Base-by-base conservation (phyloP, 1,140 invertebrate genomes). In the Hycleus phaleratus region DNA sequence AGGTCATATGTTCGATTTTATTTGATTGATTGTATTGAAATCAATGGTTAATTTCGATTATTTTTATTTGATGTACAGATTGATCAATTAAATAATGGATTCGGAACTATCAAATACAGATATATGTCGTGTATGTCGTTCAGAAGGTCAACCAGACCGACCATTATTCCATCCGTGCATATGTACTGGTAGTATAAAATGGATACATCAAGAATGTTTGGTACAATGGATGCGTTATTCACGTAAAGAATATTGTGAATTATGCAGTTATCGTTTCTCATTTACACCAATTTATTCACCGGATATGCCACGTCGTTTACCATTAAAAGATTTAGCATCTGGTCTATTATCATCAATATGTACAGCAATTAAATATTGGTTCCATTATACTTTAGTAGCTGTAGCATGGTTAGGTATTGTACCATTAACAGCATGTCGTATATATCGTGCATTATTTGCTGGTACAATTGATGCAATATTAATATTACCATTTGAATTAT, bases 241-340 rank as follows among this genome's bases (percentile, higher is more conserved):
- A 45, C 83, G 94, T 56, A 98, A 98, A 78, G 96, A 99, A 77
- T 97, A 95, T 69, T 99, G 97, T 78, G 97, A 99, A 77, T 78
- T 99, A 61, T 99, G 97, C 74, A 95, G 95, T 61, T 91, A 99
- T 73, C 84, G 92, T 38, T 99, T 98, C 77, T 95, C 95, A 3
- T 99, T 99, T 72, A 95, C 93, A 69, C 96, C 97, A 56, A 98
- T 99, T 63, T 99, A 99, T 78, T 95, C 95, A 7, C 93, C 95
- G 24, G 95, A 99, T 72, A 99, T 99, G 97, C 97, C 97, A 7
- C 86, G 96, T 46, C 80, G 96, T 57, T 76, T 99, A 61, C 97
- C 97, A 0, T 78, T 98, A 24, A 82, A 84, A 62, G 94, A 96
- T 56, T 53, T 73, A 43, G 79, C 94, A 0, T 87, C 86, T 54